Conservation (phyloP, 2,888 invertebrate genomes). For the Troglohyphantes excavatus region DNA sequence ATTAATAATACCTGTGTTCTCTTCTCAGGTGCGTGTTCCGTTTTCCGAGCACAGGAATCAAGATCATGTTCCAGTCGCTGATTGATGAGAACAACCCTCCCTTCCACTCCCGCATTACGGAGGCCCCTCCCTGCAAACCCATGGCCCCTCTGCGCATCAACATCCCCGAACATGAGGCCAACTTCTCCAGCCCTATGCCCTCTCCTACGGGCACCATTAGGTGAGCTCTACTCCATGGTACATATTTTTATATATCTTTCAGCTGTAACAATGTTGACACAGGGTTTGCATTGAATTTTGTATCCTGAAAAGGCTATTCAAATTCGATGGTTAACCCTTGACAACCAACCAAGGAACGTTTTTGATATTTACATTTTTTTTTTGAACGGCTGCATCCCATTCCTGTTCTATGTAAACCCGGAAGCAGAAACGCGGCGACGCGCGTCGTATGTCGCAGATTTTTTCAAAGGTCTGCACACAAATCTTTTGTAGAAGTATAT, state of each 20-base stretch:
- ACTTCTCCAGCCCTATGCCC: constrained; percentile 91
- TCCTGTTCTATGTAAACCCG: too few species aligned
- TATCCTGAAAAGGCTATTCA: too few species aligned
- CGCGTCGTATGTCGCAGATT: too few species aligned
- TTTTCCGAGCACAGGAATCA: constrained; percentile 98
- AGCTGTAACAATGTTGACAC: too few species aligned
- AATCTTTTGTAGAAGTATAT: too few species aligned
- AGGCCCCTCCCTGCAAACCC: constrained; percentile 84
- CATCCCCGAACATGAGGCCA: constrained; percentile 88
- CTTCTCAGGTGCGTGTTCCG: constrained; percentile 93
- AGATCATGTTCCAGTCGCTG: constrained; percentile 95
- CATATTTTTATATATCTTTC: constrained; percentile 81
- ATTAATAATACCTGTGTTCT: background rate
- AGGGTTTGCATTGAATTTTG: too few species aligned
- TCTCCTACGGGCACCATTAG: constrained; percentile 91
- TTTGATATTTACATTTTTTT: too few species aligned
- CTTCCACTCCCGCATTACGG: constrained; percentile 82
- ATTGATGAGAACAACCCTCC: constrained; percentile 89
- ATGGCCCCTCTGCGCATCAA: constrained; percentile 90
- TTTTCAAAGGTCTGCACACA: too few species aligned
- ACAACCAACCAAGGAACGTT: too few species aligned
- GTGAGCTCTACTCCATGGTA: constrained; percentile 37
- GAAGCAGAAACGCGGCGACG: too few species aligned
- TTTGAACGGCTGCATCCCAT: too few species aligned
- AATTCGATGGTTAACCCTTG: too few species aligned